Evolutionary conservation across 1,140 invertebrate genomes (phyloP).

Genomic region (Pogonus chalceus): DNA sequence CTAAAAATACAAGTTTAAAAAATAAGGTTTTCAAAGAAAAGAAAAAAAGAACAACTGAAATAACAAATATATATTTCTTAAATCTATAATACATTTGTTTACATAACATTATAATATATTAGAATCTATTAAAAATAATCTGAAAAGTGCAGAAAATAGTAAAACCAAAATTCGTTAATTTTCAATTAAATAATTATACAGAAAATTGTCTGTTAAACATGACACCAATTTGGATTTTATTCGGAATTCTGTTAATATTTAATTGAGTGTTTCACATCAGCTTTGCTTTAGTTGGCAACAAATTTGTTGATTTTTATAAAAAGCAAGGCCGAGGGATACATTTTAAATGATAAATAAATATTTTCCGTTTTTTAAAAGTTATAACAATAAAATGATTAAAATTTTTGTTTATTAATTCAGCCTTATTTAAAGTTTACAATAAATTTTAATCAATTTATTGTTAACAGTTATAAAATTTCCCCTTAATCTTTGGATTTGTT

Average conservation of each 20-base stretch:
- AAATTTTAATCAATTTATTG: no score
- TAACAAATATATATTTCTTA: slow-evolving; percentile 7
- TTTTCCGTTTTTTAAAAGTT: no score
- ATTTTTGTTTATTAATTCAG: no score
- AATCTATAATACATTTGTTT: slow-evolving; percentile 2
- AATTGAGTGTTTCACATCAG: neutral
- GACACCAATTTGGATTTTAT: neutral
- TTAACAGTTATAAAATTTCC: no score
- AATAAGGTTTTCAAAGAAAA: no score
- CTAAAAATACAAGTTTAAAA: no score
- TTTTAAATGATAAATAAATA: no score
- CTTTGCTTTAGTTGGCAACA: neutral
- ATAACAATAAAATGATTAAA: no score
- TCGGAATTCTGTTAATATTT: neutral
- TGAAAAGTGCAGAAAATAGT: neutral
- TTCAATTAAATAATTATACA: neutral
- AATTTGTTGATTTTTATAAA: neutral
- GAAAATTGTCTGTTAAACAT: neutral
- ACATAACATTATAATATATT: neutral
- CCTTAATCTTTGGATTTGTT: no score
- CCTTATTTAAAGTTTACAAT: no score
- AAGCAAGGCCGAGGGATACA: slow-evolving; percentile 1
- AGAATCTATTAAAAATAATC: neutral
- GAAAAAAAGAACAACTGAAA: neutral
- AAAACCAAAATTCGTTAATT: neutral